A percentile compares a stretch with the other conserved stretches of the same genome.
phyloP scores from a whole-genome alignment of 2,888 invertebrate genomes.

The Aspidapion aeneum region DNA sequence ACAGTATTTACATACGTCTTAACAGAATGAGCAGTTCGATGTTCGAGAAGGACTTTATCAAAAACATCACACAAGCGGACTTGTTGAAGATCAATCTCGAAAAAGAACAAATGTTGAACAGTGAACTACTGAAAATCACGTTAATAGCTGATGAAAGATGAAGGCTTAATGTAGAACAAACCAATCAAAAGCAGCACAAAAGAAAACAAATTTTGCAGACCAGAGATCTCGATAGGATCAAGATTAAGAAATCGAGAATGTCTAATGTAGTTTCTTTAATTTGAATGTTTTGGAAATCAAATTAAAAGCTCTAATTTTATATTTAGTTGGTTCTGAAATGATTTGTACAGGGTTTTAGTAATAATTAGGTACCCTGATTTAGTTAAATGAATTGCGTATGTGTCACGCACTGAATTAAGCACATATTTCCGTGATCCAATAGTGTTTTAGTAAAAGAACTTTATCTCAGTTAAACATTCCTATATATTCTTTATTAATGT shows the following conservation, averaged over 20 bases:
- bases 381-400: too few species aligned
- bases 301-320: too few species aligned
- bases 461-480: neutral
- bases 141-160: conserved; percentile 10
- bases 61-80: conserved; percentile 24
- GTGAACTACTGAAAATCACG: conserved; percentile 8
- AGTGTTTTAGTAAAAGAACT: too few species aligned
- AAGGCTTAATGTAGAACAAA: neutral
- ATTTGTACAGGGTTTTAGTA: too few species aligned
- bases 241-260: neutral
- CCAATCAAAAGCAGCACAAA: conserved; percentile 9
- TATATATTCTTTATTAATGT: neutral
- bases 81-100: conserved; percentile 13
- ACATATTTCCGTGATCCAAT: too few species aligned
- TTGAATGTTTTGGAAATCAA: too few species aligned
- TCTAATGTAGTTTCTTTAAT: too few species aligned
- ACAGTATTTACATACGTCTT: neutral
- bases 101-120: conserved; percentile 1
- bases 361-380: too few species aligned
- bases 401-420: too few species aligned
- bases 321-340: too few species aligned
- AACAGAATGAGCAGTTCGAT: neutral
- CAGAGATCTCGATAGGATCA: conserved; percentile 7
- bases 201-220: conserved; percentile 20
- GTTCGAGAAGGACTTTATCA: conserved; percentile 20